Conservation (phyloP, 2,888 invertebrate genomes). For the Sphinx pinastri region DNA sequence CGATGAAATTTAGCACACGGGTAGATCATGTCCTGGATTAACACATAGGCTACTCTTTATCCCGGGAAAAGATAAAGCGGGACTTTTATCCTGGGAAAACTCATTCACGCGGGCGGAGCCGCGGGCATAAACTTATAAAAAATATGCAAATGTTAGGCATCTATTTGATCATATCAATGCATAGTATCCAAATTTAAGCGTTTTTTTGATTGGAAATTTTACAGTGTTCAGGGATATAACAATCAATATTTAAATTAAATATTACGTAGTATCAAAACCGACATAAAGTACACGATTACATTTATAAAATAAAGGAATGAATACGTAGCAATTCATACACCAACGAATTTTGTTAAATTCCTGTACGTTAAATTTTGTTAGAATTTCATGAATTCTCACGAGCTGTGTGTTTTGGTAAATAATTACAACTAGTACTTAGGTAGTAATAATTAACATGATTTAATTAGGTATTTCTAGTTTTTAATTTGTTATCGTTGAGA, state of each 20-base stretch:
- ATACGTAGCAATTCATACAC: not conserved
- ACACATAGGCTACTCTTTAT: too few relatives aligned
- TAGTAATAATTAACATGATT: conserved; percentile 5
- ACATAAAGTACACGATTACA: not conserved
- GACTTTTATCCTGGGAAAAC: too few relatives aligned
- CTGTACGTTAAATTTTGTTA: not conserved
- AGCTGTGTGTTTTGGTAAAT: not conserved
- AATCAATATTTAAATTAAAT: not conserved
- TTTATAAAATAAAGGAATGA: not conserved
- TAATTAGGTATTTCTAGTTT: not conserved
- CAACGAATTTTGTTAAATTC: not conserved
- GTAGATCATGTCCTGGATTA: too few relatives aligned
- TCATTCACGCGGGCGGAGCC: too few relatives aligned
- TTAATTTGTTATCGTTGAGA: not conserved
- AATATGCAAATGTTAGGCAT: too few relatives aligned
- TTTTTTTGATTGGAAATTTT: too few relatives aligned
- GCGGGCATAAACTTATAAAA: too few relatives aligned
- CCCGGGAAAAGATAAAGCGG: too few relatives aligned
- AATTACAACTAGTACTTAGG: conserved; percentile 2
- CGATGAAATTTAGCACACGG: too few relatives aligned
- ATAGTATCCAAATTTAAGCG: too few relatives aligned
- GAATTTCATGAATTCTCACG: conserved; percentile 7
- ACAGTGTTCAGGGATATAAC: too few relatives aligned
- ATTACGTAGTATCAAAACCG: not conserved
- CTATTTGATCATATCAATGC: too few relatives aligned